phyloP scores from a whole-genome alignment of 2,888 invertebrate species.

The Erynnis tages region DNA sequence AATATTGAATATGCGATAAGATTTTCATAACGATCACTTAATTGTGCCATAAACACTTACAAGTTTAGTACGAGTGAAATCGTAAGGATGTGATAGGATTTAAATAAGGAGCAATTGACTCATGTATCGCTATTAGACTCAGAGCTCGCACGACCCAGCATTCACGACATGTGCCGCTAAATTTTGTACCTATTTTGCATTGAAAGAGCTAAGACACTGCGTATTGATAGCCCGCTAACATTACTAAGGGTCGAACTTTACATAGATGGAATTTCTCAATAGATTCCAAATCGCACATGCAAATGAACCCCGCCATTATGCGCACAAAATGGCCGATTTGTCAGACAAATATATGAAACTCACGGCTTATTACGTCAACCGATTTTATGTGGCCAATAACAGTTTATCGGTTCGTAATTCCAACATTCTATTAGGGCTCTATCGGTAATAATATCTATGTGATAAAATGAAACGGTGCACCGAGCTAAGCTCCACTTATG shows the following conservation, averaged over 20 bases:
- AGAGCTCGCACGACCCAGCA: slow-evolving; percentile 14
- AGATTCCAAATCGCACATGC: slow-evolving; percentile 57
- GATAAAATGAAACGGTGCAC: slow-evolving; percentile 70
- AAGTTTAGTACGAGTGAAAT: neutral
- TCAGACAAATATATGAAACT: slow-evolving; percentile 69
- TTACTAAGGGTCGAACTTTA: slow-evolving; percentile 9
- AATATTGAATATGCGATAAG: too few species aligned
- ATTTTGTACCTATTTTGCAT: slow-evolving; percentile 25
- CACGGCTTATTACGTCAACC: slow-evolving; percentile 64
- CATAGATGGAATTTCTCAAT: slow-evolving; percentile 44
- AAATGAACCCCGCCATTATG: slow-evolving; percentile 54
- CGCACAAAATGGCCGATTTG: slow-evolving; percentile 63
- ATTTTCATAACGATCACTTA: too few species aligned
- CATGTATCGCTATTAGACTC: slow-evolving; percentile 17
- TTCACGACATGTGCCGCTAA: slow-evolving; percentile 25
- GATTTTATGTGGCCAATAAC: slow-evolving; percentile 66
- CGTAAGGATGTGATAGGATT: neutral
- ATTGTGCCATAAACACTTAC: neutral
- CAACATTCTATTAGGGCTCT: slow-evolving; percentile 65
- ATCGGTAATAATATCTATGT: slow-evolving; percentile 56
- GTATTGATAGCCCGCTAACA: slow-evolving; percentile 18
- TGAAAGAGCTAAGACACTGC: slow-evolving; percentile 23
- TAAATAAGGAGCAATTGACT: slow-evolving; percentile 4
- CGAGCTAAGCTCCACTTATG: slow-evolving; percentile 64
- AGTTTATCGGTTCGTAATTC: slow-evolving; percentile 61